A percentile compares a stretch with the other conserved stretches of the same genome.
phyloP scores from a whole-genome alignment of 2,888 invertebrate species.

The Xanthostigma xanthostigma region DNA sequence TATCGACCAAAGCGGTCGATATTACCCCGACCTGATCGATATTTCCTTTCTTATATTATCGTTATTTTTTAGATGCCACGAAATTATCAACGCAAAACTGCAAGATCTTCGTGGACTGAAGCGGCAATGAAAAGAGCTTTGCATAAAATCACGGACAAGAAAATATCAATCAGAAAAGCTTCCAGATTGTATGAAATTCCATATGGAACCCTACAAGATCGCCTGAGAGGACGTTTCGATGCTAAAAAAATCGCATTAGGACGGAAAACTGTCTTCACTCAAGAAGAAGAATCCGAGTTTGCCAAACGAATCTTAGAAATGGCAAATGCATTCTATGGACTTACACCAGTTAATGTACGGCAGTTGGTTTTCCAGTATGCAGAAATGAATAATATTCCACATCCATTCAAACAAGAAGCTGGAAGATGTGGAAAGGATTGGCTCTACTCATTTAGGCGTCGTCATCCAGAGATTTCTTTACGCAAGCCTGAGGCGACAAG shows the following conservation, averaged over 20 bases:
- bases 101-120: not conserved
- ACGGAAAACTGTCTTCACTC: slow-evolving; percentile 8
- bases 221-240: not conserved
- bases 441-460: slow-evolving; percentile 12
- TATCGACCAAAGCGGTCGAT: too few relatives aligned
- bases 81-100: slow-evolving; percentile 2
- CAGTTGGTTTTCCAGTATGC: not conserved
- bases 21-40: too few relatives aligned
- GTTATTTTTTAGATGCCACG: not conserved
- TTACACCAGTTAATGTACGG: slow-evolving; percentile 6
- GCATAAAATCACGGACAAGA: not conserved
- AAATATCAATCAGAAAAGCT: slow-evolving; percentile 4
- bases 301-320: slow-evolving; percentile 6
- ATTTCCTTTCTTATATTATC: too few relatives aligned
- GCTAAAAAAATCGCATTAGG: slow-evolving; percentile 8
- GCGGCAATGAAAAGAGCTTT: slow-evolving; percentile 2
- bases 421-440: slow-evolving; percentile 11
- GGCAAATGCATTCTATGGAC: slow-evolving; percentile 7
- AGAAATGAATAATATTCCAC: too few relatives aligned
- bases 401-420: not conserved
- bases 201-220: slow-evolving; percentile 1
- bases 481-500: slow-evolving; percentile 19
- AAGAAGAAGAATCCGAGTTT: slow-evolving; percentile 8
- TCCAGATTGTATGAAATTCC: slow-evolving; percentile 3
- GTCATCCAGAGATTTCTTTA: slow-evolving; percentile 14